These are phyloP conservation scores for Dascillus cervinus DNA, from an alignment of 2,888 invertebrate genomes.

Conservation along the genomic window DNA sequence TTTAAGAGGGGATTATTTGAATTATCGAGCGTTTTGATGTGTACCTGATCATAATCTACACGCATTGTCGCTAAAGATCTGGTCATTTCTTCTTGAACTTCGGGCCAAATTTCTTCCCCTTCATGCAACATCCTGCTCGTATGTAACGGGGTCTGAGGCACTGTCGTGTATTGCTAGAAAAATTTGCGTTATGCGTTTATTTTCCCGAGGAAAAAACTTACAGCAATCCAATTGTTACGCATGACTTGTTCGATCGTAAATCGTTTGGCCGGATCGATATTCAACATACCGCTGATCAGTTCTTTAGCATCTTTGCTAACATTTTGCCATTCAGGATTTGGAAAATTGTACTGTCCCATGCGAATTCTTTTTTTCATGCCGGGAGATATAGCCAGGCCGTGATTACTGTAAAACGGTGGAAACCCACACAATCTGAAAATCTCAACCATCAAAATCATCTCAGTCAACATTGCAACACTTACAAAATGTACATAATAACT, in stretches of 20 bases:
- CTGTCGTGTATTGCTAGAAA: slow-evolving; percentile 60
- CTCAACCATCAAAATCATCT: slow-evolving; percentile 6
- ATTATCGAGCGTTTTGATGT: slow-evolving; percentile 86
- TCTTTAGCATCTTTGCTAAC: slow-evolving; percentile 94
- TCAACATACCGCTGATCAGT: slow-evolving; percentile 88
- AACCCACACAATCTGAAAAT: slow-evolving; percentile 78
- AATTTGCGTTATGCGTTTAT: slow-evolving; percentile 2
- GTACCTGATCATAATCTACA: slow-evolving; percentile 93
- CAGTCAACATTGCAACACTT: slow-evolving; percentile 40
- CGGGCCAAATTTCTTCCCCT: slow-evolving; percentile 90
- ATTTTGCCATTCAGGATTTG: slow-evolving; percentile 90
- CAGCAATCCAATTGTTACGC: slow-evolving; percentile 79
- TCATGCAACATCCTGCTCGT: slow-evolving; percentile 85
- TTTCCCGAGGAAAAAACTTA: slow-evolving; percentile 54
- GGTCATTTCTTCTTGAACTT: slow-evolving; percentile 99
- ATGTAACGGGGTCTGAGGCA: slow-evolving; percentile 92
- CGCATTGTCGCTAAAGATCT: slow-evolving; percentile 96
- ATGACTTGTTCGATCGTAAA: slow-evolving; percentile 87
- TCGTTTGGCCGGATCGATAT: slow-evolving; percentile 87
- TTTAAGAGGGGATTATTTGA: slow-evolving; percentile 89
- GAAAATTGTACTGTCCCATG: slow-evolving; percentile 95
- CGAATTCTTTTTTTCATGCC: slow-evolving; percentile 98
- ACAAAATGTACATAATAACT: slow-evolving; percentile 98
- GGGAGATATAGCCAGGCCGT: slow-evolving; percentile 95
- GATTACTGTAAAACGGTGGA: slow-evolving; percentile 98